Conservation (phyloP, 64 coral and sea anemone genomes). For the Pocillopora damicornis region DNA sequence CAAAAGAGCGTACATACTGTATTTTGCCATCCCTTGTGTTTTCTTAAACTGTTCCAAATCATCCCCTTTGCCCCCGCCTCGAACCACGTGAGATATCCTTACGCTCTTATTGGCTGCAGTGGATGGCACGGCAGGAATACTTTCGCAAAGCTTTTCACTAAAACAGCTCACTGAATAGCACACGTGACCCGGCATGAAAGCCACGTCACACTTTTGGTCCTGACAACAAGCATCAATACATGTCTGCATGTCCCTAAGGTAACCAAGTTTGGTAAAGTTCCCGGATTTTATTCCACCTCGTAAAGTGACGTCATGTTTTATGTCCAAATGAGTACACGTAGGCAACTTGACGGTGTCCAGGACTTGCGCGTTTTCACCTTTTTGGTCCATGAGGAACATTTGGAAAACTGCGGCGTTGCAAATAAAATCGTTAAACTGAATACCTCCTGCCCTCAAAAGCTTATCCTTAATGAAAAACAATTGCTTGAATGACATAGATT, state of each 20-base stretch:
- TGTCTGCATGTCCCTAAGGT: slow-evolving; percentile 94
- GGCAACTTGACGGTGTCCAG: slow-evolving; percentile 93
- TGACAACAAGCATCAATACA: slow-evolving; percentile 98
- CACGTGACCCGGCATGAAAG: slow-evolving; percentile 88
- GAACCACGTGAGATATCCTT: slow-evolving; percentile 91
- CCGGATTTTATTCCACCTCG: slow-evolving; percentile 95
- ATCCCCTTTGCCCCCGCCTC: slow-evolving; percentile 90
- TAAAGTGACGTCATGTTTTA: slow-evolving; percentile 82
- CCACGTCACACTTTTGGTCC: slow-evolving; percentile 83
- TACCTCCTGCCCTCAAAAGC: neutral
- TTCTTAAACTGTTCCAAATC: slow-evolving; percentile 92
- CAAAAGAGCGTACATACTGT: slow-evolving; percentile 41
- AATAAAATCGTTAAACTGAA: neutral
- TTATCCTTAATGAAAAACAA: neutral
- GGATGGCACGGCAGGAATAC: slow-evolving; percentile 77
- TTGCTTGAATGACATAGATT: neutral
- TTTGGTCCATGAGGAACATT: slow-evolving; percentile 90
- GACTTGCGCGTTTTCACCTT: slow-evolving; percentile 88
- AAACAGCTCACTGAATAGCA: slow-evolving; percentile 90
- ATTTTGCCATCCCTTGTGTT: slow-evolving; percentile 93
- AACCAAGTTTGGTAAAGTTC: slow-evolving; percentile 89
- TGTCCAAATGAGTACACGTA: slow-evolving; percentile 95
- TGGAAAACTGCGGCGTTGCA: slow-evolving; percentile 69
- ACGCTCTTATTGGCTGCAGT: slow-evolving; percentile 78
- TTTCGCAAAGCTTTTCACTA: slow-evolving; percentile 76